phyloP scores from a whole-genome alignment of 2,113 vertebrate species.

The Carlito syrichta region DNA sequence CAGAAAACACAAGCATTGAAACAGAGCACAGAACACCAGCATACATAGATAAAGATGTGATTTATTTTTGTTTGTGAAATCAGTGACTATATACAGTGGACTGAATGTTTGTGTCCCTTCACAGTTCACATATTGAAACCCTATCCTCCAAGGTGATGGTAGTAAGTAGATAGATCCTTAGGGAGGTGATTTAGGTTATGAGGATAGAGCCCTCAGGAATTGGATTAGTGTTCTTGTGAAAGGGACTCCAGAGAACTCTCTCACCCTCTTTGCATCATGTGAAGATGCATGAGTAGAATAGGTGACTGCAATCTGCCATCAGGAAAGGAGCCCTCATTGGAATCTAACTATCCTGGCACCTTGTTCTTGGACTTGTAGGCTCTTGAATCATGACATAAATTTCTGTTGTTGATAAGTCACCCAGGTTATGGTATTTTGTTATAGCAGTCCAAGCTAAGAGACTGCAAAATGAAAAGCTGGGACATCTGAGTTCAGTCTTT shows the following conservation, averaged over 20 bases:
- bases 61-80: background rate
- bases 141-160: background rate
- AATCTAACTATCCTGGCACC: background rate
- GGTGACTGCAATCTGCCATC: background rate
- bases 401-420: too few species aligned
- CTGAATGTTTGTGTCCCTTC: background rate
- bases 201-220: background rate
- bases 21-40: background rate
- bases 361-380: background rate
- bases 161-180: background rate
- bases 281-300: too few species aligned
- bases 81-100: background rate
- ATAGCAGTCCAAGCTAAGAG: background rate
- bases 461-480: accelerated
- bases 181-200: background rate
- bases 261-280: accelerated
- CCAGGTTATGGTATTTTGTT: background rate
- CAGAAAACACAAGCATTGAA: background rate
- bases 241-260: background rate
- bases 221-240: background rate
- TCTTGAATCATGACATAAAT: background rate
- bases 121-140: background rate
- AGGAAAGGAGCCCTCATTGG: background rate
- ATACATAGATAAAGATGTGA: accelerated
- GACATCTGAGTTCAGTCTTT: background rate